Percentiles rank a stretch among this genome's conserved stretches.
Evolutionary conservation across 2,888 invertebrate genomes (phyloP).

Genomic region (Boloria selene): DNA sequence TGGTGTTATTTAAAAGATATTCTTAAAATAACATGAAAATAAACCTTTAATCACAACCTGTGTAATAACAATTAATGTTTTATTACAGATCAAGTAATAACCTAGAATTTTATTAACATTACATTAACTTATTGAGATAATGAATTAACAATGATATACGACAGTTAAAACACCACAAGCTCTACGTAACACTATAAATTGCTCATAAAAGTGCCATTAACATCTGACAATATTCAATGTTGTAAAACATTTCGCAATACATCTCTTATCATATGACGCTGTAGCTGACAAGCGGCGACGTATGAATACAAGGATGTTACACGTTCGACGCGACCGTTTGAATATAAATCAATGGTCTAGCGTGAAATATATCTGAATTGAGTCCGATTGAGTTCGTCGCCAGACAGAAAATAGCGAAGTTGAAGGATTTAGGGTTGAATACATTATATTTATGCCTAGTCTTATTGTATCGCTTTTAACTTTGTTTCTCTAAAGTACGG

Average conservation of each 20-base stretch:
- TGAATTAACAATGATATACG: neutral
- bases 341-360: constrained; percentile 44
- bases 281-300: constrained; percentile 39
- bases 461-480: constrained; percentile 12
- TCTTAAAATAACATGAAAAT: too few relatives aligned
- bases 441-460: constrained; percentile 23
- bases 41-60: too few relatives aligned
- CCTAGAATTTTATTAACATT: neutral
- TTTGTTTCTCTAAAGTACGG: neutral
- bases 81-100: too few relatives aligned
- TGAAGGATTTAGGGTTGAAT: constrained; percentile 34
- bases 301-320: constrained; percentile 48
- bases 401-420: constrained; percentile 28
- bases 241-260: constrained; percentile 29
- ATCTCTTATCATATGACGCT: constrained; percentile 35
- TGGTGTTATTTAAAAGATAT: too few relatives aligned
- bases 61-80: too few relatives aligned
- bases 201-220: constrained; percentile 27
- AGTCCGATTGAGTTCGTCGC: constrained; percentile 37
- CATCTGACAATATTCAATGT: constrained; percentile 13
- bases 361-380: constrained; percentile 41
- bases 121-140: neutral
- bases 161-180: constrained; percentile 9
- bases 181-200: constrained; percentile 10
- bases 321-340: constrained; percentile 41